A percentile compares a stretch with the other conserved stretches of the same genome.
phyloP scores from a whole-genome alignment of 2,888 invertebrate genomes.

The Nemotelus pantherinus region DNA sequence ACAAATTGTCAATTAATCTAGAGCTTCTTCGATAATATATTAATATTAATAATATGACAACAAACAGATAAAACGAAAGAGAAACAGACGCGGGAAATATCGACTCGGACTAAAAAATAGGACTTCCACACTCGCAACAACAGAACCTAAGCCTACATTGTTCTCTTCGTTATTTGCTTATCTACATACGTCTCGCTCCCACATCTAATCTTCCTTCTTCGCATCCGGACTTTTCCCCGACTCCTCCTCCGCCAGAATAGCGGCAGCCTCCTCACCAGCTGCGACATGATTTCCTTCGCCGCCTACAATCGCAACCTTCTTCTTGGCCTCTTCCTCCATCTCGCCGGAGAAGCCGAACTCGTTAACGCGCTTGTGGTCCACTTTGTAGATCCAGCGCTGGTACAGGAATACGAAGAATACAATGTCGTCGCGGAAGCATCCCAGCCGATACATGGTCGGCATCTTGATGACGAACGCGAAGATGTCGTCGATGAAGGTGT shows the following conservation, averaged over 20 bases:
- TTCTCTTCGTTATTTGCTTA: neutral
- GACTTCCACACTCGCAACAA: slow-evolving; percentile 5
- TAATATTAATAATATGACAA: slow-evolving; percentile 9
- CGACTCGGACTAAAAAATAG: slow-evolving; percentile 9
- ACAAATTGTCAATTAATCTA: neutral
- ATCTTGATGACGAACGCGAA: slow-evolving; percentile 99
- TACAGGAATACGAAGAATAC: slow-evolving; percentile 99
- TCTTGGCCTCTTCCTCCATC: slow-evolving; percentile 73
- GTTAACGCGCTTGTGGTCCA: slow-evolving; percentile 92
- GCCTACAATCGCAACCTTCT: slow-evolving; percentile 18
- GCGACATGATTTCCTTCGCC: neutral
- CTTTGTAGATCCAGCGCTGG: slow-evolving; percentile 98
- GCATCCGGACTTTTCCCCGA: slow-evolving; percentile 58
- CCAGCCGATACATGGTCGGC: slow-evolving; percentile 98
- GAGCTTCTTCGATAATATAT: slow-evolving; percentile 10
- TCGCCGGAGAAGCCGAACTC: slow-evolving; percentile 98
- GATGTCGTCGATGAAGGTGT: slow-evolving; percentile 99
- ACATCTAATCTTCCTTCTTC: slow-evolving; percentile 62
- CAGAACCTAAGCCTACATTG: slow-evolving; percentile 23
- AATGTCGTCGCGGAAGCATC: slow-evolving; percentile 98
- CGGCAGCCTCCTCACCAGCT: neutral
- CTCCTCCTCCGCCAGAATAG: slow-evolving; percentile 13
- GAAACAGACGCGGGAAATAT: neutral
- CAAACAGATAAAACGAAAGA: slow-evolving; percentile 10
- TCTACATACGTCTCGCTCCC: slow-evolving; percentile 8